phyloP scores from a whole-genome alignment of 2,797 vertebrate genomes.

The Gallinago nigripennis region DNA sequence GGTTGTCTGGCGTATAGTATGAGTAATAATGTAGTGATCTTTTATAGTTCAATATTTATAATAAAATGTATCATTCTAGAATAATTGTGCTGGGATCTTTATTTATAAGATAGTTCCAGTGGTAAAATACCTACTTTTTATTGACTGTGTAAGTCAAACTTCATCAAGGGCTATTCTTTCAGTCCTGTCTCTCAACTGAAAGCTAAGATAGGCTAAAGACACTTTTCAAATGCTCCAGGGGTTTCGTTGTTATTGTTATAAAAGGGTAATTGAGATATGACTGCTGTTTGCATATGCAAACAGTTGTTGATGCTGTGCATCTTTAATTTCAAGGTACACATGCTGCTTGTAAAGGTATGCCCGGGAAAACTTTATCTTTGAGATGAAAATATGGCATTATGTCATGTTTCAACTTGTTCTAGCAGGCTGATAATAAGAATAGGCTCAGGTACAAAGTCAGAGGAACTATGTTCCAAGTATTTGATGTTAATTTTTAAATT shows the following conservation, averaged over 20 bases:
- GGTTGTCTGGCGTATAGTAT: conserved; percentile 54
- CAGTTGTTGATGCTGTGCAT: background rate
- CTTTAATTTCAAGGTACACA: background rate
- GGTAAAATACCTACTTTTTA: background rate
- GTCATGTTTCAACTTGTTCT: background rate
- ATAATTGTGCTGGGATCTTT: background rate
- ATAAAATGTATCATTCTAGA: background rate
- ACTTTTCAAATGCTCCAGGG: background rate
- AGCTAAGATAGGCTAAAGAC: background rate
- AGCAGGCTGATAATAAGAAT: background rate
- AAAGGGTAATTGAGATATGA: background rate
- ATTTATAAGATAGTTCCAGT: background rate
- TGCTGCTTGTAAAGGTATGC: background rate
- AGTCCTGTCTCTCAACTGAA: background rate
- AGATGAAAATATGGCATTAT: background rate
- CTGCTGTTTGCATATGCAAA: background rate
- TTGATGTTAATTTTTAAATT: background rate
- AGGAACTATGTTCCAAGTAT: background rate
- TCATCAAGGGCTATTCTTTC: background rate
- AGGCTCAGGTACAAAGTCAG: background rate
- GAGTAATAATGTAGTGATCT: background rate
- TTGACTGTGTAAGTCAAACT: background rate
- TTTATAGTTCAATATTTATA: background rate
- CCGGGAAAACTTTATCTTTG: background rate
- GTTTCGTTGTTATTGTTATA: background rate